phyloP scores from a whole-genome alignment of 2,113 vertebrate species.

The Thalassarche chlororhynchos region DNA sequence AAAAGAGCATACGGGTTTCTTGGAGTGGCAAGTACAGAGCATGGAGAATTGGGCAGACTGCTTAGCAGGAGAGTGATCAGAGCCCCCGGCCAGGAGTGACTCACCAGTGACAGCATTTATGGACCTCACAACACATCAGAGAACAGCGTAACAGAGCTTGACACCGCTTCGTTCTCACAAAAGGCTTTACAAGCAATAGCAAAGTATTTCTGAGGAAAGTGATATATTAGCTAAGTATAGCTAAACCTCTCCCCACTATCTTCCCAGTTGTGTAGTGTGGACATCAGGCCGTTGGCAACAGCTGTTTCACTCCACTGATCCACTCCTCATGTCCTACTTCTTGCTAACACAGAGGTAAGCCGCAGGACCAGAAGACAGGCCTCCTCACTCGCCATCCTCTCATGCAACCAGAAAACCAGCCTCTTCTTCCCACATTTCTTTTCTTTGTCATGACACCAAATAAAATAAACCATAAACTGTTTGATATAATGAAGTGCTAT shows the following conservation, averaged over 20 bases:
- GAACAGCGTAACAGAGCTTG: neutral
- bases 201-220: neutral
- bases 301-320: neutral
- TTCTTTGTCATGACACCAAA: neutral
- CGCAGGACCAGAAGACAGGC: neutral
- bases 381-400: neutral
- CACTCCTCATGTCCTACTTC: neutral
- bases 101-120: neutral
- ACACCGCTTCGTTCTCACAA: neutral
- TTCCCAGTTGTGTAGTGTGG: neutral
- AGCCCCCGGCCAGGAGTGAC: neutral
- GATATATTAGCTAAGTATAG: neutral
- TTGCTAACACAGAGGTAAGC: neutral
- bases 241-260: neutral
- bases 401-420: neutral
- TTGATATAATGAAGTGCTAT: neutral
- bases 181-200: neutral
- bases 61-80: neutral
- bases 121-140: neutral
- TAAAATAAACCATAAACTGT: neutral
- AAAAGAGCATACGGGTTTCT: neutral
- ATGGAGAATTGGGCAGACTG: neutral
- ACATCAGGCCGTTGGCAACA: neutral
- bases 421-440: neutral
- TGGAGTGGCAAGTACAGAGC: neutral